Evolutionary conservation across 2,797 vertebrate genomes (phyloP), one percentile per base, ranked within the genome.

Genomic region (Apodemus agrarius): DNA sequence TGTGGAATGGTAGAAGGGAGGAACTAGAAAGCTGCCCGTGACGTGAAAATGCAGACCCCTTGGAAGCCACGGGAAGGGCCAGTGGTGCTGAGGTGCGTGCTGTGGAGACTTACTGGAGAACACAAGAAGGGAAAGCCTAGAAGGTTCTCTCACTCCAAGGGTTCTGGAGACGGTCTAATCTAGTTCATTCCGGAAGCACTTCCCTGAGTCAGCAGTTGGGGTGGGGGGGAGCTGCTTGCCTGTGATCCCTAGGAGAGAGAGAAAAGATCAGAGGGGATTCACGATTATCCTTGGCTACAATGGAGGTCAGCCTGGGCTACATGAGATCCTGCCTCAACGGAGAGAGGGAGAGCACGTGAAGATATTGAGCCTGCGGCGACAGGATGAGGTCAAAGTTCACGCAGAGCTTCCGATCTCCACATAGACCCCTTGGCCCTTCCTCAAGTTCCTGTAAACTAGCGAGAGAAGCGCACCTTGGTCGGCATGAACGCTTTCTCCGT

Each of bases 401-500:
- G 14, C 21, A 69, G 29, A 29, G 54, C 34, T n/a, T 63, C 78
- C 6, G 16, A 2, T 6, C 57, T 49, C 12, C 14, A 43, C 26
- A 26, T 0, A 34, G 34, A 78, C 9, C 1, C 59, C 57, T 21
- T 52, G 34, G 4, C 43, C 54, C 52, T 72, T 61, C n/a, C 78
- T 90, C 87, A 52, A 94, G 37, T 61, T 83, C 34, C 43, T 11
- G 14, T 57, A 31, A 65, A 89, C 14, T 88, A 94, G 46, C 54
- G 43, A 10, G 17, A 40, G 31, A 40, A n/a, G 79, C 54, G 61
- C 31, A 40, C 1, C 82, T 90, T 49, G 91, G 40, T 29, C 85
- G 40, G 81, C 76, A 63, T 6, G 63, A 94, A 22, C 13, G 76
- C 72, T 91, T 91, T 86, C 89, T 97, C 21, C 0, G 11, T 86